Conservation (phyloP, 1,140 invertebrate species). For the Nasonia giraulti region DNA sequence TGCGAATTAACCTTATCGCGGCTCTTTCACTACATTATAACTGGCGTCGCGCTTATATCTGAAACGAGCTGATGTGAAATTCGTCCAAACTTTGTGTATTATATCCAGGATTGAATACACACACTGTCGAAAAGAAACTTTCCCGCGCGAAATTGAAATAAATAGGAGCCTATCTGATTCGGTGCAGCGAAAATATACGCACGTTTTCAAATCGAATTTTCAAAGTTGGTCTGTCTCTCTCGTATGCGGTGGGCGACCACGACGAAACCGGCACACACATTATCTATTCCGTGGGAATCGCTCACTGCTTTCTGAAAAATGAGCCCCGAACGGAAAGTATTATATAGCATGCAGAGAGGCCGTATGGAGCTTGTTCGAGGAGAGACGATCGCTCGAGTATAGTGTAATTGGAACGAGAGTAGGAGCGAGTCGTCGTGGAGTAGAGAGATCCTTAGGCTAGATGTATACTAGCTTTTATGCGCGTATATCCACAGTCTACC, state of each 20-base stretch:
- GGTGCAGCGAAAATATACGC: background rate
- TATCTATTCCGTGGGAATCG: constrained; percentile 39
- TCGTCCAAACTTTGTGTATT: background rate
- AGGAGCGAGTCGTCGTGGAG: background rate
- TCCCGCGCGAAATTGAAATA: background rate
- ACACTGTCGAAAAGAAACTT: background rate
- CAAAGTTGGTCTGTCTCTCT: background rate
- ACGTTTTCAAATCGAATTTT: constrained; percentile 23
- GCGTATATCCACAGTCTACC: background rate
- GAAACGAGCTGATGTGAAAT: background rate
- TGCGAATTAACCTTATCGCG: constrained; percentile 16
- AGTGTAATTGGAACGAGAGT: constrained; percentile 45
- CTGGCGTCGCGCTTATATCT: background rate
- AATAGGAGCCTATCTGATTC: background rate
- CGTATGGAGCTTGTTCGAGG: background rate
- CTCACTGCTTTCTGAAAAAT: background rate
- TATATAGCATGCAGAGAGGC: background rate
- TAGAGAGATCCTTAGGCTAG: constrained; percentile 10
- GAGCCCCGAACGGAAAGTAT: constrained; percentile 4
- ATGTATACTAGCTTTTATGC: background rate
- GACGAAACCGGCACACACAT: constrained; percentile 23
- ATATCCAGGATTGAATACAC: background rate
- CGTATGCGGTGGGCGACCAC: constrained; percentile 2
- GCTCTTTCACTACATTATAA: background rate
- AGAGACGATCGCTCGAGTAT: background rate